Evolutionary conservation across 2,797 vertebrate species (phyloP), one percentile per base, ranked within the genome.

Genomic region (Triplophysa bombifrons): DNA sequence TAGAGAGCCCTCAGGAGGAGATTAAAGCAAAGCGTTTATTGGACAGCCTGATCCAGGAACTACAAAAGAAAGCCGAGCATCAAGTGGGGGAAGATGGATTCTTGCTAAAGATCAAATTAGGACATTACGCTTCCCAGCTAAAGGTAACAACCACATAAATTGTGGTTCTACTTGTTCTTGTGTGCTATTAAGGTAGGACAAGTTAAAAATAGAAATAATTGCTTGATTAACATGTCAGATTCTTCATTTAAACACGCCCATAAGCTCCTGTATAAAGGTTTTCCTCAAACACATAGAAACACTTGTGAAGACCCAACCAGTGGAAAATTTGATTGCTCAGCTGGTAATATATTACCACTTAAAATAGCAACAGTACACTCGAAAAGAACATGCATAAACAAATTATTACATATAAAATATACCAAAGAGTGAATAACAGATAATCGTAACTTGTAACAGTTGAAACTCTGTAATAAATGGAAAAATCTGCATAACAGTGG

Each of bases 1-100:
- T 98, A 78, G 98, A 99, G 89, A 99, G 97, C 92, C 96, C 96
- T 38, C 96, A 97, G 90, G 98, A 99, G 89, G 96, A 97, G 71
- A 94, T 97, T 88, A 98, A 98, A 88, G 97, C 96, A 22, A 95
- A 97, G 34, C 96, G 97, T 78, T 92, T 98, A 84, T 88, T 98
- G 87, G 97, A 98, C 83, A 96, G 94, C 77, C 92, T 95, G 85
- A 95, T 96, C 81, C 95, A 95, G 83, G 96, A 95, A 87, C 88
- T 96, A 81, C 94, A 96, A 91, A 98, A 95, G 88, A 98, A 98
- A 87, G 97, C 97, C 0, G 96, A 97, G 77, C 97, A 98, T 90
- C 96, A 98, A 85, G 95, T 98, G 84, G 97, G 96, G 17, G 97
- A 98, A 81, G 97, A 98, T 0, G 96, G 96, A 80, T 98, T 98